Conservation (phyloP, 92 coral and sea anemone species). For the Siderastrea radians region DNA sequence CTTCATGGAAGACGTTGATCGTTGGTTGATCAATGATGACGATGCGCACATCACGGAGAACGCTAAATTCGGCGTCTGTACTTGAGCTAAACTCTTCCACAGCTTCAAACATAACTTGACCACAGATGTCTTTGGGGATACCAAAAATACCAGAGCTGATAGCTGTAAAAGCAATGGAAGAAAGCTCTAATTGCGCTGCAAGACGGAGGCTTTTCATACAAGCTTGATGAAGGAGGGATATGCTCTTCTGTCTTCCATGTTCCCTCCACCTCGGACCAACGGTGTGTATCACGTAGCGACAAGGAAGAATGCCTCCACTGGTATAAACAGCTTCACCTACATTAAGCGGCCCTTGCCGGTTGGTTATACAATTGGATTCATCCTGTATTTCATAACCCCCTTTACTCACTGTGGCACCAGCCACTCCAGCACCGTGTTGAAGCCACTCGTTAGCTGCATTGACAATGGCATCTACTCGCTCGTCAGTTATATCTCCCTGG, state of each 20-base stretch:
- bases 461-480: constrained; percentile 76
- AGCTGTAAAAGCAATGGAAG: constrained; percentile 73
- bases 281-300: constrained; percentile 54
- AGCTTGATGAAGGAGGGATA: constrained; percentile 20
- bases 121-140: constrained; percentile 78
- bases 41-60: constrained; percentile 80
- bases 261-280: constrained; percentile 65
- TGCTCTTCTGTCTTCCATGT: not conserved
- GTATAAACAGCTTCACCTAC: constrained; percentile 50
- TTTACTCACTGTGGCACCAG: constrained; percentile 79
- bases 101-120: constrained; percentile 69
- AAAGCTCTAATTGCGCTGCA: constrained; percentile 31
- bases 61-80: not conserved
- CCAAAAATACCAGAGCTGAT: constrained; percentile 89
- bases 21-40: constrained; percentile 83
- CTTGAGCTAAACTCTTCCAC: constrained; percentile 35
- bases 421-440: constrained; percentile 72
- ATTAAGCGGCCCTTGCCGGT: not conserved
- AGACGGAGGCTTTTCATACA: constrained; percentile 47
- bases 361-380: constrained; percentile 26
- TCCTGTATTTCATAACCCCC: constrained; percentile 77
- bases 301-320: constrained; percentile 52
- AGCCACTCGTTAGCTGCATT: constrained; percentile 80
- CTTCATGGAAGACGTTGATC: constrained; percentile 56
- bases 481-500: constrained; percentile 81